Base-by-base conservation (phyloP, 64 coral and sea anemone genomes). In the Montipora foliosa region DNA sequence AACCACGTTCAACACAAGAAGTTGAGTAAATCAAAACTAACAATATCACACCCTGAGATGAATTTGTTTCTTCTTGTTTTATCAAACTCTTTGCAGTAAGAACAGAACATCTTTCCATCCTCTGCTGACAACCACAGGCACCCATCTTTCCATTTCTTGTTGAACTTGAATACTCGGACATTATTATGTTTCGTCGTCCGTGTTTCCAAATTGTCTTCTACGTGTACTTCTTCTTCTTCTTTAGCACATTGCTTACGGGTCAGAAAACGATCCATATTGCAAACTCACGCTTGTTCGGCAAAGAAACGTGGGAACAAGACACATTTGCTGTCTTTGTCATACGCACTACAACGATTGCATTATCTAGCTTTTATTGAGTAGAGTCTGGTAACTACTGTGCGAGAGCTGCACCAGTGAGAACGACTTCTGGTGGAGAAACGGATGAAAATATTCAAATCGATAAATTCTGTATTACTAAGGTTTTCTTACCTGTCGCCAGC, bases 21-120 rank as follows among this genome's bases (percentile, higher is more conserved):
- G 83, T 87, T 87, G 83, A 87, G 59, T 87, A 70, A 87, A 87
- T 87, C 83, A 21, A 87, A 87, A 87, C 83, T 87, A 87, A 87
- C n/a, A 68, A 87, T 87, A 85, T 85, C 29, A 37, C 29, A 37
- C 24, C 70, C 70, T 74, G 70, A 21, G 70, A 74, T 74, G 19
- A 74, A 74, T 74, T 74, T 74, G 70, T 74, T 74, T 74, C 70
- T 74, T 24, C 20, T 74, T 74, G 70, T 74, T 74, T 74, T 74
- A 74, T 74, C 70, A 74, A 74, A 74, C 70, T 74, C 70, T 29
- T 74, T 24, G 70, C 70, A 74, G 70, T 74, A 74, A 74, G 70
- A 74, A 74, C n/a, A 74, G 70, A 74, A 21, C 70, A 74, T 25
- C 70, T 74, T 74, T 74, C 70, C 70, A 74, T 74, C 70, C 70